Conservation (phyloP, 2,113 vertebrate genomes). For the Protobothrops flavoviridis region DNA sequence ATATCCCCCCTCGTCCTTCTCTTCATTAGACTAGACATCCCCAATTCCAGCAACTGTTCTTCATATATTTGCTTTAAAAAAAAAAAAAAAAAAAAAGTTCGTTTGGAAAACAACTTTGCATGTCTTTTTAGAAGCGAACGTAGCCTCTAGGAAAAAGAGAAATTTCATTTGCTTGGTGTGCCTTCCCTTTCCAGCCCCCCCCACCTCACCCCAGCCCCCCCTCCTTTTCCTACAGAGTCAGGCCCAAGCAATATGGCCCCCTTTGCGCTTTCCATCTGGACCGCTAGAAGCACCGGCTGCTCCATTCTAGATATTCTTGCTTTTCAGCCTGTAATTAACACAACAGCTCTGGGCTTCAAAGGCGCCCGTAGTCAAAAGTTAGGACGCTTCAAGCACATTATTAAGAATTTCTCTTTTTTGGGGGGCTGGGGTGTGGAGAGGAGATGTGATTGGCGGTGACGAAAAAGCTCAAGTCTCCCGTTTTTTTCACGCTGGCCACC, state of each 20-base stretch:
- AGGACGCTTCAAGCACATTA: constrained; percentile 56
- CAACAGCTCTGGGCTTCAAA: constrained; percentile 57
- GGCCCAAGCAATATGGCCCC: background rate
- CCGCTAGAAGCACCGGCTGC: constrained; percentile 47
- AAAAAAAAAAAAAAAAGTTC: too few species aligned
- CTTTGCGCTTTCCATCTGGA: constrained; percentile 42
- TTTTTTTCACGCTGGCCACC: constrained; percentile 13
- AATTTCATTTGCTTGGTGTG: background rate
- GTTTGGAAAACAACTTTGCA: too few species aligned
- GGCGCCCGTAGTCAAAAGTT: constrained; percentile 62
- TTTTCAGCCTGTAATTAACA: constrained; percentile 56
- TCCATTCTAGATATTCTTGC: constrained; percentile 35
- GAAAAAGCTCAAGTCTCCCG: constrained; percentile 27
- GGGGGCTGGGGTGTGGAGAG: background rate
- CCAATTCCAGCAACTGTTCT: too few species aligned
- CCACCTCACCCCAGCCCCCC: accelerated
- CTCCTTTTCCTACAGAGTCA: background rate
- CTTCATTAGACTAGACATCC: too few species aligned
- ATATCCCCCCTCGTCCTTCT: too few species aligned
- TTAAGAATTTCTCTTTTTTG: constrained; percentile 9
- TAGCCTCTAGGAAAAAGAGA: background rate
- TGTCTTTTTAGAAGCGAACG: background rate
- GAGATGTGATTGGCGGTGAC: constrained; percentile 31
- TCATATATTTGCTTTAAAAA: too few species aligned
- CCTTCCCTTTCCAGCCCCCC: background rate